Percentiles rank a stretch among this genome's conserved stretches.
phyloP scores from a whole-genome alignment of 2,113 vertebrate species.

The human region GRCh38 chr18:79881501-79882000 shows the following conservation, averaged over 20 bases:
- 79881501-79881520: not conserved
- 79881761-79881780: not conserved
- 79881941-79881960: too few species aligned
- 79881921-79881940: not conserved
- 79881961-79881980: not conserved
- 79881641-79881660: accelerated
- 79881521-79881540: not conserved
- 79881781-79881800: not conserved
- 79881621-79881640: not conserved
- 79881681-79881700: not conserved
- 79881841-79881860: not conserved
- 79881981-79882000: not conserved
- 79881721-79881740: not conserved
- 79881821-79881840: not conserved
- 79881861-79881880: not conserved
- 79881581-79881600: not conserved
- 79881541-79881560: not conserved
- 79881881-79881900: not conserved
- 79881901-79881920: not conserved
- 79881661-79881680: not conserved
- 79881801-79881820: not conserved
- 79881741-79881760: not conserved
- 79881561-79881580: not conserved
- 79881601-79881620: not conserved
- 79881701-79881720: not conserved